Evolutionary conservation across 1,140 invertebrate genomes (phyloP).

Genomic region (Cylas formicarius): DNA sequence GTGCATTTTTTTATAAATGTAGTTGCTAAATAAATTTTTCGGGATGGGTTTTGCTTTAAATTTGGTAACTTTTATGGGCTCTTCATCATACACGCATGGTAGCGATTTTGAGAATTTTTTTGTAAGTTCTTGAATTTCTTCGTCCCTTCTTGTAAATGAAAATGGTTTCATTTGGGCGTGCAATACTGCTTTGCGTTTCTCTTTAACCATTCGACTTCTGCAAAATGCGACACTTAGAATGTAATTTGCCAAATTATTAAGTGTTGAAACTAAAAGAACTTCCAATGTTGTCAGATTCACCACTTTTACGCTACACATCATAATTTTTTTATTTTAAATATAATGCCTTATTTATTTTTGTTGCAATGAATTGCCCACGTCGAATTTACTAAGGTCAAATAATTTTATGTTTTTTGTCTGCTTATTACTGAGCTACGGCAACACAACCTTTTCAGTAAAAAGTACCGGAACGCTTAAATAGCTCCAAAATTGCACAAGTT

Average conservation of each 20-base stretch:
- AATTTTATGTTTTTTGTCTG: too few species aligned
- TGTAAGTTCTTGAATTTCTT: slow-evolving; percentile 42
- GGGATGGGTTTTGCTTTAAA: slow-evolving; percentile 62
- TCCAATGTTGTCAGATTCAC: too few species aligned
- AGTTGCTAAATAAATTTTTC: slow-evolving; percentile 60
- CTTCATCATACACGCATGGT: slow-evolving; percentile 46
- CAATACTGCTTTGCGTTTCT: slow-evolving; percentile 49
- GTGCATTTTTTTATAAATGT: slow-evolving; percentile 60
- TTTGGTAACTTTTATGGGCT: slow-evolving; percentile 42
- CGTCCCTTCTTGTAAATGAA: slow-evolving; percentile 52
- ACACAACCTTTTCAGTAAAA: too few species aligned
- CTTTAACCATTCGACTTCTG: slow-evolving; percentile 49
- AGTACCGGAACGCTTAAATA: too few species aligned
- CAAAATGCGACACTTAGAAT: slow-evolving; percentile 22
- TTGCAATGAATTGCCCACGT: too few species aligned
- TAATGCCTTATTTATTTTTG: too few species aligned
- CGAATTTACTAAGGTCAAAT: too few species aligned
- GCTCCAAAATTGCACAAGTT: too few species aligned
- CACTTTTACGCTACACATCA: too few species aligned
- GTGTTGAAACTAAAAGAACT: too few species aligned
- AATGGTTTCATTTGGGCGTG: slow-evolving; percentile 58
- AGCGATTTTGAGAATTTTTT: slow-evolving; percentile 47
- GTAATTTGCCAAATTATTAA: slow-evolving; percentile 6
- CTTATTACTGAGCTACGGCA: too few species aligned
- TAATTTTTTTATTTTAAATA: too few species aligned